phyloP scores from a whole-genome alignment of 2,888 invertebrate genomes.

The Lydus trimaculatus region DNA sequence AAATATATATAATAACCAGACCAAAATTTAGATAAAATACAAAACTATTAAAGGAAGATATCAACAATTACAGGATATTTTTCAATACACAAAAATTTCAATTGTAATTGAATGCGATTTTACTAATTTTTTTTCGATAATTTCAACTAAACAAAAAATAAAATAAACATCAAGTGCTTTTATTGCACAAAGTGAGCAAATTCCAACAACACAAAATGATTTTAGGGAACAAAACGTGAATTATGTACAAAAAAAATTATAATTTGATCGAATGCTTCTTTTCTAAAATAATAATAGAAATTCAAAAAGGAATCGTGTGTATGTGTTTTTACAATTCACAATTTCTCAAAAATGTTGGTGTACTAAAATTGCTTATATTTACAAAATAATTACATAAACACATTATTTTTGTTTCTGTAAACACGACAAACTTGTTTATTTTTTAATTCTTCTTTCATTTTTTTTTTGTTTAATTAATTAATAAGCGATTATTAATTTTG shows the following conservation, averaged over 20 bases:
- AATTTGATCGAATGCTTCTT: conserved; percentile 43
- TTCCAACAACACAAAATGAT: no score
- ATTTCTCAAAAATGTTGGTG: conserved; percentile 47
- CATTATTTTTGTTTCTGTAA: conserved; percentile 4
- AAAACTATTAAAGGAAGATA: conserved; percentile 17
- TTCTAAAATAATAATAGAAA: conserved; percentile 33
- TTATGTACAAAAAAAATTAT: conserved; percentile 31
- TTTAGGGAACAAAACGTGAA: no score
- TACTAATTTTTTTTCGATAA: not conserved
- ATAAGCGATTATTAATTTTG: conserved; percentile 52
- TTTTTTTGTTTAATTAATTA: conserved; percentile 18
- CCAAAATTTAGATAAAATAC: not conserved
- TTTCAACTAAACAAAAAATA: conserved; percentile 32
- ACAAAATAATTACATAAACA: conserved; percentile 56
- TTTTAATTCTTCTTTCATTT: not conserved
- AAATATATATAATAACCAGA: conserved; percentile 3
- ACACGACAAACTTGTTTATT: not conserved
- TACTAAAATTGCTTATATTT: conserved; percentile 60
- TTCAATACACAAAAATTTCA: conserved; percentile 20
- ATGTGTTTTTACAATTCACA: conserved; percentile 46
- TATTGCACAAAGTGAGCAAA: conserved; percentile 31
- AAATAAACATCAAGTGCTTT: conserved; percentile 31
- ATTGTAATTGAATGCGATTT: no score
- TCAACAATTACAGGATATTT: not conserved
- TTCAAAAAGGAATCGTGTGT: conserved; percentile 41